These are phyloP conservation scores for Theristus sp. DNA, from an alignment of 2,888 invertebrate genomes.

Conservation along the genomic window DNA sequence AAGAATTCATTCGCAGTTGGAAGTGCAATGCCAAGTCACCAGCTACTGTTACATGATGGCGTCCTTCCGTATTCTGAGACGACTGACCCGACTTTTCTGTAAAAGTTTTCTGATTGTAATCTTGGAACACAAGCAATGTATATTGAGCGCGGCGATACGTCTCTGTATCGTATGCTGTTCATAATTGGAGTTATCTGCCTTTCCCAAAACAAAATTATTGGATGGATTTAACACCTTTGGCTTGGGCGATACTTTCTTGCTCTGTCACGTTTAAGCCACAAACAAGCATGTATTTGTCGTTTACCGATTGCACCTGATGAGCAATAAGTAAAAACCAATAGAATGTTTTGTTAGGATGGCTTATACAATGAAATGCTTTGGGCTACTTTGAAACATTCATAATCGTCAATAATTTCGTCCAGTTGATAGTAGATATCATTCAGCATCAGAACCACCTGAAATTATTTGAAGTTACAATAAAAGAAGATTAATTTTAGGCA, in stretches of 20 bases:
- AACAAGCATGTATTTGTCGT: conserved; percentile 6
- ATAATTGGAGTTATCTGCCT: too few relatives aligned
- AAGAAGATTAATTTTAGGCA: neutral
- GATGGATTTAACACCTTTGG: neutral
- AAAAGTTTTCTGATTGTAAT: too few relatives aligned
- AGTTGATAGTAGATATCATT: conserved; percentile 71
- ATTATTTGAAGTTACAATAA: neutral
- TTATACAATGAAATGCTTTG: neutral
- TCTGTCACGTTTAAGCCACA: conserved; percentile 1
- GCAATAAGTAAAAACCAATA: neutral
- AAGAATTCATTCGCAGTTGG: neutral
- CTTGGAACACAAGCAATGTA: too few relatives aligned
- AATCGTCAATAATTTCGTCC: conserved; percentile 50
- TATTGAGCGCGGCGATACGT: too few relatives aligned
- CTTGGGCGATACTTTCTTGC: neutral
- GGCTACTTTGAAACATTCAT: neutral
- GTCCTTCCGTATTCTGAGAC: neutral
- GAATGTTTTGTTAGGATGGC: neutral
- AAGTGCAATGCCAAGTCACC: conserved; percentile 2
- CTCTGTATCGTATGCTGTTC: too few relatives aligned
- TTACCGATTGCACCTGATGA: conserved; percentile 6
- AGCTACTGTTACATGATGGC: neutral
- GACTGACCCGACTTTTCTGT: too few relatives aligned
- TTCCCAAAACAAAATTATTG: neutral
- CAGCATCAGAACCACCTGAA: conserved; percentile 54